Conservation (phyloP, 2,113 vertebrate genomes). For the Bostrychus sinensis region DNA sequence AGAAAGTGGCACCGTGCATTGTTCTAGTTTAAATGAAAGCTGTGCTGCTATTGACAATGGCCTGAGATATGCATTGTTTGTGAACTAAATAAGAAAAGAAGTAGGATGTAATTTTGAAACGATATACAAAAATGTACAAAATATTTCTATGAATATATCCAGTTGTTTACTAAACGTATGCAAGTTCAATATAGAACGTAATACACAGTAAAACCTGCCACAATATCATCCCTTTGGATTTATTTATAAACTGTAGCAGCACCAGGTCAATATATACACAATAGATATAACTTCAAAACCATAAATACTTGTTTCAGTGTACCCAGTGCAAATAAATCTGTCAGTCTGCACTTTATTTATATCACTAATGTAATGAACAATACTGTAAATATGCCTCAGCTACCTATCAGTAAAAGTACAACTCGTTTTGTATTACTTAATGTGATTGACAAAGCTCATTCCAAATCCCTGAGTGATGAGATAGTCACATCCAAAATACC, state of each 20-base stretch:
- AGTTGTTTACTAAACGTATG: slow-evolving; percentile 8
- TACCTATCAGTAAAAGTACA: not conserved
- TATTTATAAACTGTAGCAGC: too few relatives aligned
- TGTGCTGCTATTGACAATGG: slow-evolving; percentile 16
- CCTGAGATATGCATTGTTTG: slow-evolving; percentile 28
- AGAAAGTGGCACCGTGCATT: slow-evolving; percentile 57
- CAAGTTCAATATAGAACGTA: slow-evolving; percentile 12
- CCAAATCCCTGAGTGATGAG: slow-evolving; percentile 64
- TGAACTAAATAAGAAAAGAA: slow-evolving; percentile 35
- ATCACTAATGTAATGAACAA: slow-evolving; percentile 13
- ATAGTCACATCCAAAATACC: slow-evolving; percentile 23
- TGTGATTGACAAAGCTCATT: slow-evolving; percentile 19
- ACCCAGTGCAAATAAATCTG: slow-evolving; percentile 15
- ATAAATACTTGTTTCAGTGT: slow-evolving; percentile 28
- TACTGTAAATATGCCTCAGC: slow-evolving; percentile 23
- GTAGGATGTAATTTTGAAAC: slow-evolving; percentile 10
- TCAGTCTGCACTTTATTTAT: slow-evolving; percentile 17
- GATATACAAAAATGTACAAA: slow-evolving; percentile 28
- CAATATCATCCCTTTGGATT: slow-evolving; percentile 10
- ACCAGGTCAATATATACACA: slow-evolving; percentile 7
- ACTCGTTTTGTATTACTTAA: slow-evolving; percentile 22
- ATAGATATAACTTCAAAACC: slow-evolving; percentile 17
- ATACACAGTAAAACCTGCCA: slow-evolving; percentile 15
- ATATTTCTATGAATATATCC: slow-evolving; percentile 7
- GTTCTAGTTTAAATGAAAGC: slow-evolving; percentile 58